Base-by-base conservation (phyloP, 2,888 invertebrate species). In the Polydrusus tereticollis region DNA sequence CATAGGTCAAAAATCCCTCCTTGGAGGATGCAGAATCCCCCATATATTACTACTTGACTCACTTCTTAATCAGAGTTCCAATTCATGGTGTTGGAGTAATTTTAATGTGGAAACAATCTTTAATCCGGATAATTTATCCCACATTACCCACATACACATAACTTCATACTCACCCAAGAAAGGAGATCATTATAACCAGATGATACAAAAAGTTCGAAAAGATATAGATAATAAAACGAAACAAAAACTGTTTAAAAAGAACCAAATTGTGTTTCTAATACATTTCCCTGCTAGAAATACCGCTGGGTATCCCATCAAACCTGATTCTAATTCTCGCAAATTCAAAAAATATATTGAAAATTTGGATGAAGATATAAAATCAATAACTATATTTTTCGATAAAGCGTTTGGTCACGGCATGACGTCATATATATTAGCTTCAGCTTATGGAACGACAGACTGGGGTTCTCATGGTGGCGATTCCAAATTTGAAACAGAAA, bases 361-460 rank as follows among this genome's bases (percentile, higher is more conserved):
- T 81, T 94, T 97, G 18, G 96, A 98, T 86, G 83, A 87, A 63
- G 93, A 93, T 57, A 90, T 98, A 43, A 84, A 88, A 78, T 86
- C 90, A 77, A 89, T 93, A 18, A 93, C 92, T 73, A 79, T 87
- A 67, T 75, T 90, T 1, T 90, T 97, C 65, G 92, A 92, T 78
- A 83, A 89, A 10, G 91, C 88, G 80, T 98, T 93, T 86, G 83
- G 86, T 33, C 95, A 95, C 85, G 87, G 89, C 1, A 87, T 88
- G 79, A 98, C 98, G 0, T 90, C 94, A 0, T 99, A 92, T 84
- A 83, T 99, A 60, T 92, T 98, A 84, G 96, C 98, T 6, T 91
- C 98, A 7, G 98, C 99, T 86, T 98, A 99, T 87, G 99, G 98
- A 72, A 99, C 99, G 98, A 98, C 98, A n/a, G 92, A 98, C 86